Evolutionary conservation across 2,888 invertebrate genomes (phyloP).

Genomic region (Dimorphilus gyrociliatus): DNA sequence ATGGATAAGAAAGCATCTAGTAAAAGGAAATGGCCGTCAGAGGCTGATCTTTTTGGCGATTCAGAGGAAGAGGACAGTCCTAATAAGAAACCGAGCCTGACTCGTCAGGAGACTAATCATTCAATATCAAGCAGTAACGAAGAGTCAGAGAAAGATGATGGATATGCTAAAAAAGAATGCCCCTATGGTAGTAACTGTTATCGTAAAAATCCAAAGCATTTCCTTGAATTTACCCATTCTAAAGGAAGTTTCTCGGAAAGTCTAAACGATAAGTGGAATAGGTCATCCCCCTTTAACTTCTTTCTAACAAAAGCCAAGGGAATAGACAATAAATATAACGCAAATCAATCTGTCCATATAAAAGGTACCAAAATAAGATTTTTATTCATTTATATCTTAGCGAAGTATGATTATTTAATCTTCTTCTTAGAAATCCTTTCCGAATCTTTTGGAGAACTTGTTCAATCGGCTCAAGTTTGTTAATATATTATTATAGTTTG

Average conservation of each 20-base stretch:
- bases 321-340: conserved; percentile 23
- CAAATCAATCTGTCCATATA: conserved; percentile 19
- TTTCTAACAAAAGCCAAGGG: conserved; percentile 31
- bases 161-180: conserved; percentile 40
- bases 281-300: conserved; percentile 20
- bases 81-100: too few species aligned
- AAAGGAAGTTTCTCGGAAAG: too few species aligned
- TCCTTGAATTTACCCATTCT: conserved; percentile 59
- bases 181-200: conserved; percentile 62
- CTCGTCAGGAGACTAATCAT: too few species aligned
- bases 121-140: conserved; percentile 2
- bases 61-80: too few species aligned
- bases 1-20: too few species aligned
- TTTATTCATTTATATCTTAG: neutral
- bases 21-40: too few species aligned
- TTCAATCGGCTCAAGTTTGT: too few species aligned
- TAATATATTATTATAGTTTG: too few species aligned
- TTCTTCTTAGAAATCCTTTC: neutral
- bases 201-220: conserved; percentile 66
- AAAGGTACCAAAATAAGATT: conserved; percentile 17
- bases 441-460: too few species aligned
- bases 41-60: too few species aligned
- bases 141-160: neutral
- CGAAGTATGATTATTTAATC: neutral
- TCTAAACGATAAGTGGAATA: too few species aligned